These are phyloP conservation scores for Drosophila equinoxialis DNA, from an alignment of 1,140 invertebrate genomes.

Conservation along the genomic window DNA sequence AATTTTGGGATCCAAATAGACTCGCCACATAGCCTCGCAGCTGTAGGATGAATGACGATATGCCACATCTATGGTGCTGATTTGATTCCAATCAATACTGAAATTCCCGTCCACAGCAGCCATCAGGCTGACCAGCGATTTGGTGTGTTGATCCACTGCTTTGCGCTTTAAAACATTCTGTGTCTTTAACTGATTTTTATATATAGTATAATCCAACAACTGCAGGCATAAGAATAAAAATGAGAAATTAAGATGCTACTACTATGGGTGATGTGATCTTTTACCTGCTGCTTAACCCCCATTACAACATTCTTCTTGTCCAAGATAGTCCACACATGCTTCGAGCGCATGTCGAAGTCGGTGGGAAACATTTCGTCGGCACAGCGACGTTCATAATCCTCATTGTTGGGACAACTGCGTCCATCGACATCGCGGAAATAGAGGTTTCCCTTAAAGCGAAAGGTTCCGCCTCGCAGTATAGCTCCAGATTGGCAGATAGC, in stretches of 20 bases:
- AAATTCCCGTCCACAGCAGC: slow-evolving; percentile 55
- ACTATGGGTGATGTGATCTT: neutral
- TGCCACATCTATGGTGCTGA: slow-evolving; percentile 83
- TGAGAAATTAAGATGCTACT: neutral
- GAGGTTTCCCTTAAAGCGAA: slow-evolving; percentile 72
- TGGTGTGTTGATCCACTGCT: slow-evolving; percentile 37
- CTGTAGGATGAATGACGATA: slow-evolving; percentile 84
- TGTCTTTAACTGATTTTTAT: neutral
- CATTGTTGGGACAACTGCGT: slow-evolving; percentile 73
- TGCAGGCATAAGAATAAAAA: neutral
- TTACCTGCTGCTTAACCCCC: slow-evolving; percentile 77
- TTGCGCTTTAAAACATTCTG: slow-evolving; percentile 30
- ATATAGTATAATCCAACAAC: slow-evolving; percentile 49
- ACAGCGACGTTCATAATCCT: slow-evolving; percentile 68
- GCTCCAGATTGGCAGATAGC: slow-evolving; percentile 41
- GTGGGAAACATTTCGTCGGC: slow-evolving; percentile 75
- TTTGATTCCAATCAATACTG: slow-evolving; percentile 77
- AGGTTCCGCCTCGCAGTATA: slow-evolving; percentile 63
- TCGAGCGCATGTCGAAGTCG: slow-evolving; percentile 65
- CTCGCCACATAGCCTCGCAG: slow-evolving; percentile 87
- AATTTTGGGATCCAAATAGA: slow-evolving; percentile 87
- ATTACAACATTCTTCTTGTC: slow-evolving; percentile 72
- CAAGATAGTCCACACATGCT: slow-evolving; percentile 63
- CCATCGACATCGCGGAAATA: slow-evolving; percentile 73
- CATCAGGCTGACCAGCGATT: slow-evolving; percentile 47